These are phyloP conservation scores for Branchipolynoe longqiensis DNA, from an alignment of 2,888 invertebrate genomes.

Conservation along the genomic window DNA sequence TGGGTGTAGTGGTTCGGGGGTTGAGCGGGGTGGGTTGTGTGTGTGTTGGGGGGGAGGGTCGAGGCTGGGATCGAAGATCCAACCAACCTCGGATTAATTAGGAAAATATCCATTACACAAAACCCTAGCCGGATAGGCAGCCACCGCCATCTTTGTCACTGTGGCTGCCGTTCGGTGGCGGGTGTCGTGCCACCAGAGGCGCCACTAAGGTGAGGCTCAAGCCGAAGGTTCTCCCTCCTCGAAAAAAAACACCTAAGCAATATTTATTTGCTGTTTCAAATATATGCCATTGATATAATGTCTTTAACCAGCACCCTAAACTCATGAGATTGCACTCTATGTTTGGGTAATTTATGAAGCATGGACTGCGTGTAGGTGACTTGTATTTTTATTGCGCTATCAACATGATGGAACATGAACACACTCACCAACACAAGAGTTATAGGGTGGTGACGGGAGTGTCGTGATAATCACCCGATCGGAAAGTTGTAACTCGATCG, in stretches of 20 bases:
- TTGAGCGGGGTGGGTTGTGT: neutral
- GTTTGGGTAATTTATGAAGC: no score
- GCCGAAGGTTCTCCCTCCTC: no score
- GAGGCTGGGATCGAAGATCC: constrained; percentile 17
- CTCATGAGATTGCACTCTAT: no score
- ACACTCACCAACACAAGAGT: neutral
- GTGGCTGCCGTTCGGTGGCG: no score
- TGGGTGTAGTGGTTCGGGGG: neutral
- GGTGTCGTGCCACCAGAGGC: constrained; percentile 27
- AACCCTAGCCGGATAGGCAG: constrained; percentile 24
- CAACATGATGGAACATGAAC: neutral
- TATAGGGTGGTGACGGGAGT: neutral
- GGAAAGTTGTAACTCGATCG: constrained; percentile 17
- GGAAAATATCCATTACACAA: constrained; percentile 47
- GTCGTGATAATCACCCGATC: neutral
- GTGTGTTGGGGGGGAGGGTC: neutral
- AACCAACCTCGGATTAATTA: constrained; percentile 33
- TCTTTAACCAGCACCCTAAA: no score
- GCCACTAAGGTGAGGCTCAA: neutral
- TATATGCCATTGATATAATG: no score
- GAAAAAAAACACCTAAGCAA: no score
- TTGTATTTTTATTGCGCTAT: no score
- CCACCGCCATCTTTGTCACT: neutral
- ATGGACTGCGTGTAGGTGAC: no score
- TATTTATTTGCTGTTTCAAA: no score